Percentiles rank a stretch among this genome's conserved stretches.
phyloP scores from a whole-genome alignment of 2,113 vertebrate genomes.

The Odontophorus gujanensis region DNA sequence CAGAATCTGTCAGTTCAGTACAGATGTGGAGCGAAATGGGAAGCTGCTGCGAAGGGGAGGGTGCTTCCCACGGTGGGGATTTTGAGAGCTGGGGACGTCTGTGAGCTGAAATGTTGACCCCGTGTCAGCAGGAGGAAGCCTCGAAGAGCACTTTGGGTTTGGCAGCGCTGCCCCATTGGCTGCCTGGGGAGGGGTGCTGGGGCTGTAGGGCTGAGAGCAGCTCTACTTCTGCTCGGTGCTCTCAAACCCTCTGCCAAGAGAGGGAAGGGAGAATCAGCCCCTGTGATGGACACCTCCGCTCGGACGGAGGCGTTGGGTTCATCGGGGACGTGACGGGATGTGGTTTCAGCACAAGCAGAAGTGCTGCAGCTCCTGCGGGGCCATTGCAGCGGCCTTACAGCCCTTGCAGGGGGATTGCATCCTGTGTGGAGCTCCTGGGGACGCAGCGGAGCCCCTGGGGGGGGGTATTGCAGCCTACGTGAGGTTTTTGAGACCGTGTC shows the following conservation, averaged over 20 bases:
- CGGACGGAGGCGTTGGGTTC: accelerated
- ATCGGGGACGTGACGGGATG: background rate
- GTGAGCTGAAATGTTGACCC: background rate
- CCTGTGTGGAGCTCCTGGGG: too few species aligned
- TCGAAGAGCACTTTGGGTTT: background rate
- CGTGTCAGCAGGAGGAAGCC: background rate
- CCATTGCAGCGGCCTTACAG: background rate
- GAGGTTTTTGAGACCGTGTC: accelerated
- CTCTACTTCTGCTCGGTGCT: too few species aligned
- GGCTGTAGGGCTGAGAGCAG: background rate
- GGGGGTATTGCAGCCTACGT: accelerated
- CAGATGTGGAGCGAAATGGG: background rate
- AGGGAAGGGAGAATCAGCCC: background rate
- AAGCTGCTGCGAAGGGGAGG: background rate
- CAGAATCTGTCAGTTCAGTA: background rate
- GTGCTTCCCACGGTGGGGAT: too few species aligned
- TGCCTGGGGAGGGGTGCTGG: background rate
- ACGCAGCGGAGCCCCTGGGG: accelerated
- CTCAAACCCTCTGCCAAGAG: background rate
- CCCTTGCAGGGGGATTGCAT: background rate
- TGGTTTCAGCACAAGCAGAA: background rate
- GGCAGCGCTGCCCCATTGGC: background rate
- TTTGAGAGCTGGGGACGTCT: too few species aligned
- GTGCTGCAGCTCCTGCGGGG: accelerated
- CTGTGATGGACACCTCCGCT: accelerated